Conservation (phyloP, 2,888 invertebrate genomes). For the Heliconius charithonia region DNA sequence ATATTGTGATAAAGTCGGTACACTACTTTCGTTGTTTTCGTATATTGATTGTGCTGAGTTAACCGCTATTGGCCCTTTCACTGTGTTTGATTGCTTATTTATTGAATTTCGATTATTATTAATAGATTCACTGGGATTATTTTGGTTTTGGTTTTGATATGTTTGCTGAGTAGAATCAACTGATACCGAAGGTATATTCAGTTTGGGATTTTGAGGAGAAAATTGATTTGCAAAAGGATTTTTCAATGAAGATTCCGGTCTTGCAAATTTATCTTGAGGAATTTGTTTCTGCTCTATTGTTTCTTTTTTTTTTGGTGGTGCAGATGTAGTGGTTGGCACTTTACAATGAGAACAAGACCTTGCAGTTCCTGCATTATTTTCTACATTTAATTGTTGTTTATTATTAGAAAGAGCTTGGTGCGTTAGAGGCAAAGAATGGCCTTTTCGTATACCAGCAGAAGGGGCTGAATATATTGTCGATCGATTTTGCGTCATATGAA, state of each 20-base stretch:
- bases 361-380: slow-evolving; percentile 52
- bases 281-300: slow-evolving; percentile 10
- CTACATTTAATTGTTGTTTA: slow-evolving; percentile 13
- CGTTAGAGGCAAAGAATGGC: slow-evolving; percentile 62
- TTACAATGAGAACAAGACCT: slow-evolving; percentile 85
- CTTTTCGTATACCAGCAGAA: slow-evolving; percentile 57
- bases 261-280: slow-evolving; percentile 1
- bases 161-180: slow-evolving; percentile 1
- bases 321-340: slow-evolving; percentile 77
- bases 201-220: slow-evolving; percentile 18
- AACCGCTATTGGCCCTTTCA: background rate
- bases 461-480: slow-evolving; percentile 12
- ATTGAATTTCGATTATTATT: background rate
- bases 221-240: slow-evolving; percentile 22
- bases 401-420: slow-evolving; percentile 45
- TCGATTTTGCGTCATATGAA: background rate
- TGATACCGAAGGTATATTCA: background rate
- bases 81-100: slow-evolving; percentile 1
- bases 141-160: background rate
- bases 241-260: background rate
- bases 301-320: slow-evolving; percentile 58
- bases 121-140: background rate
- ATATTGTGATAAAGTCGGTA: slow-evolving; percentile 5
- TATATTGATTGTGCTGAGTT: background rate
- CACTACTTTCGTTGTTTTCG: background rate